Conservation (phyloP, 2,113 vertebrate species). For the Butorides virescens region DNA sequence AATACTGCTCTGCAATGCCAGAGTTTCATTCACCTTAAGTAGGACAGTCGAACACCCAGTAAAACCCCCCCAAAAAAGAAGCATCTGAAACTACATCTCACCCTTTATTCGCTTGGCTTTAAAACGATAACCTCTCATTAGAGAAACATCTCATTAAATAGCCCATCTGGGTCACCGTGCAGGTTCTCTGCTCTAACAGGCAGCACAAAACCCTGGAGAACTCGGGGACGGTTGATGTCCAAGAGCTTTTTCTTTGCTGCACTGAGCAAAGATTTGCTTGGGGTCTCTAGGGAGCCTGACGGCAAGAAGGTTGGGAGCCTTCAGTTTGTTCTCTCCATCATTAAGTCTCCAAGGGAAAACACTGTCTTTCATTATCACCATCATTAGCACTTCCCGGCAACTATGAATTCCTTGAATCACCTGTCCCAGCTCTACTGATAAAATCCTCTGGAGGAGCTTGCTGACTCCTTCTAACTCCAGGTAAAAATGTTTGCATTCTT, state of each 20-base stretch:
- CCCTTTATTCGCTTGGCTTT: slow-evolving; percentile 17
- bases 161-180: slow-evolving; percentile 33
- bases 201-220: slow-evolving; percentile 13
- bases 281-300: neutral
- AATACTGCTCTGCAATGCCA: neutral
- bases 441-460: neutral
- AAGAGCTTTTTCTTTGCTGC: slow-evolving; percentile 9
- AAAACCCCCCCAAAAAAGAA: neutral
- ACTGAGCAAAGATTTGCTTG: slow-evolving; percentile 54
- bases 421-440: neutral
- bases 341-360: slow-evolving; percentile 37
- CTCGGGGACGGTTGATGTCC: neutral
- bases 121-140: slow-evolving; percentile 18
- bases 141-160: slow-evolving; percentile 44
- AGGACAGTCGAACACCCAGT: neutral
- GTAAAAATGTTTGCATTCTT: neutral
- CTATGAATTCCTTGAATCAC: slow-evolving; percentile 1
- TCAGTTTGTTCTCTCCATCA: slow-evolving; percentile 34
- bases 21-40: neutral
- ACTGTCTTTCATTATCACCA: neutral
- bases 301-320: slow-evolving; percentile 5
- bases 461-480: neutral
- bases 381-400: neutral
- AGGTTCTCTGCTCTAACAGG: slow-evolving; percentile 18
- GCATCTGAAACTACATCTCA: neutral